Evolutionary conservation across 2,113 vertebrate species (phyloP).

Genomic region (Tetrax tetrax): DNA sequence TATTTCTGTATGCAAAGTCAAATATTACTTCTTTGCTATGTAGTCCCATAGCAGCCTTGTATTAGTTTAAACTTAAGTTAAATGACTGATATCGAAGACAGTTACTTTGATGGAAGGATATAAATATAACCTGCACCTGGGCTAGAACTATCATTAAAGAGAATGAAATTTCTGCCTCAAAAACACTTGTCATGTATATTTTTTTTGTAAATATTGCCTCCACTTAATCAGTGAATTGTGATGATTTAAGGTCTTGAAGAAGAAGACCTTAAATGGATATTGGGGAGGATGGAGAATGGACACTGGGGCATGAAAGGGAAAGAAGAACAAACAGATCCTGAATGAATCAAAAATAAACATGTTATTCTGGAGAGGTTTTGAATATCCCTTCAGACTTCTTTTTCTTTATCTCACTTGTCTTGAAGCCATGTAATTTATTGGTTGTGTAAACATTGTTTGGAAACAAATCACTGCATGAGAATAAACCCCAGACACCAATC

Average conservation of each 20-base stretch:
- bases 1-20: neutral
- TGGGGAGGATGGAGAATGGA: neutral
- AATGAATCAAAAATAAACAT: neutral
- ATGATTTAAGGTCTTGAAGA: neutral
- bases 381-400: neutral
- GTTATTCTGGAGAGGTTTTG: neutral
- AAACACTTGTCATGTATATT: neutral
- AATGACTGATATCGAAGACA: neutral
- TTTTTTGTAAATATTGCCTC: neutral
- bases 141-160: neutral
- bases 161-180: neutral
- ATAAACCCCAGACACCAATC: neutral
- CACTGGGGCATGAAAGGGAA: neutral
- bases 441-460: neutral
- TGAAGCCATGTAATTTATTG: neutral
- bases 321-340: neutral
- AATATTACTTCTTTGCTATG: neutral
- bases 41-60: neutral
- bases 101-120: neutral
- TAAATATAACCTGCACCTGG: neutral
- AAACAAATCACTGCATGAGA: neutral
- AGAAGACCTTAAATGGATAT: neutral
- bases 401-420: neutral
- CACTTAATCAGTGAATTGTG: neutral
- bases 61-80: neutral